Conservation (phyloP, 2,113 vertebrate genomes). For the Sander lucioperca region DNA sequence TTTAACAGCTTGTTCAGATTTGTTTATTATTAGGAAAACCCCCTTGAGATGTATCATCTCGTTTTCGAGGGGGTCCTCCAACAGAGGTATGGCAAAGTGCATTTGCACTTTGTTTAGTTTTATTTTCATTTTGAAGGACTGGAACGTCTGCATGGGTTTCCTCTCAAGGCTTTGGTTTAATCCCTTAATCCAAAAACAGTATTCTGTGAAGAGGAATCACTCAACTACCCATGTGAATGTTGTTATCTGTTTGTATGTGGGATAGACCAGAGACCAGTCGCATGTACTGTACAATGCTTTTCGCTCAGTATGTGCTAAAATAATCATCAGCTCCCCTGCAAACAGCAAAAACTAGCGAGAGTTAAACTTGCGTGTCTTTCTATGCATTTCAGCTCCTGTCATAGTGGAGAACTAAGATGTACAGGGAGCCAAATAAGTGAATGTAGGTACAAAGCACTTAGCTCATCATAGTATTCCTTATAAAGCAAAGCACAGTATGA, state of each 20-base stretch:
- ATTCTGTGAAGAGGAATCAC: background rate
- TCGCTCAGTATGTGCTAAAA: background rate
- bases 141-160: background rate
- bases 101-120: background rate
- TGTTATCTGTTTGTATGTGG: background rate
- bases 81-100: background rate
- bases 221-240: background rate
- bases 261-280: background rate
- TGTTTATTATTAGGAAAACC: no score
- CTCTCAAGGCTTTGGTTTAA: background rate
- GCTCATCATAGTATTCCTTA: background rate
- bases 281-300: background rate
- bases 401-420: slow-evolving; percentile 62
- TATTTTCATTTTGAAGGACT: background rate
- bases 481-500: background rate
- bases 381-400: slow-evolving; percentile 84
- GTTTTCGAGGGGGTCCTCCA: no score
- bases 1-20: no score
- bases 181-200: background rate
- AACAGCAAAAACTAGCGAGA: background rate
- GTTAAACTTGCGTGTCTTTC: slow-evolving; percentile 37
- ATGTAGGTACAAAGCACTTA: slow-evolving; percentile 50
- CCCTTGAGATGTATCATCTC: no score
- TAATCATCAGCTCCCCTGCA: background rate
- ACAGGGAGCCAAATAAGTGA: background rate